Percentiles rank a stretch among this genome's conserved stretches.
Conservation (phyloP, 2,888 invertebrate genomes). For the Andrena hattorfiana region DNA sequence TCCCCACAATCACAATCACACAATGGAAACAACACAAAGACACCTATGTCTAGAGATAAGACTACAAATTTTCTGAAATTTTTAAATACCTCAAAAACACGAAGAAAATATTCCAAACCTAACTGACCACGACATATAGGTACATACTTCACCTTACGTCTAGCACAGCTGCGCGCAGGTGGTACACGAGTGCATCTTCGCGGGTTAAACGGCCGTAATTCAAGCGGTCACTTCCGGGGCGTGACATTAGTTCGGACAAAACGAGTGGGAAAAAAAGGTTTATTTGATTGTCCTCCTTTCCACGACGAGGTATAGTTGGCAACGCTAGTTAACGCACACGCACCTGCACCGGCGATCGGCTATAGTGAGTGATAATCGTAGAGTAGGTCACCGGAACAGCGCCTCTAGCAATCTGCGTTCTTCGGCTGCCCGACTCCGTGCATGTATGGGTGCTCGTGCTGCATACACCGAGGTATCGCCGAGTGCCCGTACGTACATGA, state of each 20-base stretch:
- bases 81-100: too few relatives aligned
- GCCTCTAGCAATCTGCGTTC: constrained; percentile 84
- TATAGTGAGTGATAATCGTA: constrained; percentile 81
- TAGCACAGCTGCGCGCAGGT: too few relatives aligned
- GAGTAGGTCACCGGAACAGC: constrained; percentile 85
- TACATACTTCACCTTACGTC: too few relatives aligned
- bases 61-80: too few relatives aligned
- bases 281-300: constrained; percentile 73
- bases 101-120: too few relatives aligned
- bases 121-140: too few relatives aligned
- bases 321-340: constrained; percentile 72
- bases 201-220: neutral
- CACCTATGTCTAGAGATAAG: too few relatives aligned
- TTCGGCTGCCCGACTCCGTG: constrained; percentile 56
- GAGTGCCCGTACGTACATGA: neutral
- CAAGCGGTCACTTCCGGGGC: neutral
- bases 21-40: too few relatives aligned
- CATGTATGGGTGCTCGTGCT: constrained; percentile 11
- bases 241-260: constrained; percentile 39
- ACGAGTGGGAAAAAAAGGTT: constrained; percentile 49
- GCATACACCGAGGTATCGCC: neutral
- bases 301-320: constrained; percentile 66
- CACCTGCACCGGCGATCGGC: constrained; percentile 73
- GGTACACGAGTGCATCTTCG: neutral
- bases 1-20: too few relatives aligned